Evolutionary conservation across 1,140 invertebrate genomes (phyloP).

Genomic region (Drosophila trapezifrons): DNA sequence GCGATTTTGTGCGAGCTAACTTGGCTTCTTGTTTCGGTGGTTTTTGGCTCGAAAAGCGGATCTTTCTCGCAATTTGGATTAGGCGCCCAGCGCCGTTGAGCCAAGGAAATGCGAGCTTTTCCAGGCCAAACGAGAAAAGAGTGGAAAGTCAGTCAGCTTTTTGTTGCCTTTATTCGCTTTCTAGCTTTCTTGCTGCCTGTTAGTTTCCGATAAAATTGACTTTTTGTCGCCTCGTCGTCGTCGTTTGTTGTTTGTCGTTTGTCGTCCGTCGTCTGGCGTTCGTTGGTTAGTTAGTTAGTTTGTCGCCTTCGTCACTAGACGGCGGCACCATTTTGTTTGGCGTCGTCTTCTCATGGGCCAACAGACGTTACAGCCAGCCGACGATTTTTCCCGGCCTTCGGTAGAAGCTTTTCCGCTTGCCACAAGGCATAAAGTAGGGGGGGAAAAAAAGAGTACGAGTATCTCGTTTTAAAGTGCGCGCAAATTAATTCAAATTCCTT

Average conservation of each 20-base stretch:
- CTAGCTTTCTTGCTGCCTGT: constrained; percentile 70
- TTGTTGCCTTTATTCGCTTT: constrained; percentile 12
- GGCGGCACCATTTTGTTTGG: constrained; percentile 79
- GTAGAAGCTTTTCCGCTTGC: constrained; percentile 19
- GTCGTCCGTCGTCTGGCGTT: constrained; percentile 32
- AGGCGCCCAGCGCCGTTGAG: constrained; percentile 61
- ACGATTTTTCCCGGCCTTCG: constrained; percentile 37
- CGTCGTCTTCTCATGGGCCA: constrained; percentile 80
- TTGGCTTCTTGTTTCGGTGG: constrained; percentile 32
- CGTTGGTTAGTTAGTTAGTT: constrained; percentile 30
- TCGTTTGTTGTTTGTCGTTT: constrained; percentile 47
- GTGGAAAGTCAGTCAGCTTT: constrained; percentile 19
- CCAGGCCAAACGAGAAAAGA: constrained; percentile 34
- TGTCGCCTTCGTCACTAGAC: constrained; percentile 43
- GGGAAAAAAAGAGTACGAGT: constrained; percentile 10
- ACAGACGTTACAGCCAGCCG: constrained; percentile 70
- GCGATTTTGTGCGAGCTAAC: constrained; percentile 44
- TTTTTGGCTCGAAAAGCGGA: constrained; percentile 81
- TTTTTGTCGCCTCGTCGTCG: constrained; percentile 72
- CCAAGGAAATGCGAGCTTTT: constrained; percentile 47
- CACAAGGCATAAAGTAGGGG: background rate
- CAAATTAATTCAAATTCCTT: constrained; percentile 14
- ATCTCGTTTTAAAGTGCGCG: constrained; percentile 34
- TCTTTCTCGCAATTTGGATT: constrained; percentile 82
- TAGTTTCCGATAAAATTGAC: constrained; percentile 82